Evolutionary conservation across 92 coral and sea anemone genomes (phyloP), one percentile per base, ranked within the genome.

Genomic region (Umimayanthus chanpuru): DNA sequence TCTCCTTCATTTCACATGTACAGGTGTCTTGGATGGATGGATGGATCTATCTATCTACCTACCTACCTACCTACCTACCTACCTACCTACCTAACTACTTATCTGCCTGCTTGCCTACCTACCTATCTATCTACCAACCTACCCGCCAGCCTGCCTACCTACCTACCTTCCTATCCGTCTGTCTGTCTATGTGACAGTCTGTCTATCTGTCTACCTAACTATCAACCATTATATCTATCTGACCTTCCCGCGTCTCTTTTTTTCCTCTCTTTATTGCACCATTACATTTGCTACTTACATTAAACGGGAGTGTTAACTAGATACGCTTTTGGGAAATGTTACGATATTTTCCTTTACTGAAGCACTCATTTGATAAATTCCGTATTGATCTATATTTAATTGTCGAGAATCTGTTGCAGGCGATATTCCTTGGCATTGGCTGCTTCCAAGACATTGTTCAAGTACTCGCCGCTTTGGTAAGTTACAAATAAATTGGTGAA

Each of bases 401-500:
- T 81, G 50, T 38, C 40, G 23, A 11, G 12, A 20, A 16, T 82
- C 43, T 41, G 21, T 85, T 80, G 29, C 82, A 94, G 98, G 98
- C 98, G 68, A 92, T 94, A 14, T 92, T 94, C 81, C 92, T 94
- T 58, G 98, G 98, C 85, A 90, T 94, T 56, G 91, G 89, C 73
- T 93, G 94, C 81, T 94, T 93, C 89, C 92, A 91, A 66, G 73
- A 85, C 47, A 43, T 94, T 32, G 82, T 88, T 12, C 76, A 89
- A 70, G 93, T 90, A 55, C 86, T 93, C 29, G 86, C 86, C 73
- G 72, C 68, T 58, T 39, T 67, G 96, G 96, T 94, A 79, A 80
- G 94, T 88, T 38, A 23, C n/a, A 21, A 10, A 26, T 38, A 16
- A 8, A 25, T 67, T 67, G 66, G 21, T 23, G 61, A 23, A 9